These are phyloP conservation scores for Tigriopus japonicus DNA, from an alignment of 1,140 invertebrate species.

Conservation along the genomic window DNA sequence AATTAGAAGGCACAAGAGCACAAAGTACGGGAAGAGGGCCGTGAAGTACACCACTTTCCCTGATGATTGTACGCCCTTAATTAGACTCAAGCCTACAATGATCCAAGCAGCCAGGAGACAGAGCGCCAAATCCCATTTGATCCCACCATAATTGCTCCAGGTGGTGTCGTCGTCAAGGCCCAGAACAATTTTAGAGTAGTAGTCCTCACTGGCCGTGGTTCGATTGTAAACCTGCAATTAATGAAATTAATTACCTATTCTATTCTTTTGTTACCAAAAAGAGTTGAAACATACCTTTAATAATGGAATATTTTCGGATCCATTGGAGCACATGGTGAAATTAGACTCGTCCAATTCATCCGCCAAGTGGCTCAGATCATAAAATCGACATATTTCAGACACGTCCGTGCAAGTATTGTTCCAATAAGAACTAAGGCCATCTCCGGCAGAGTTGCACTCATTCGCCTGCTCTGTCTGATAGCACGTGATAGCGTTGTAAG, in stretches of 20 bases:
- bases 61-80: conserved; percentile 40
- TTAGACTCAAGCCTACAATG: conserved; percentile 35
- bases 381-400: neutral
- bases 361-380: neutral
- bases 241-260: too few species aligned
- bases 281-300: neutral
- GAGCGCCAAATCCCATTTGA: neutral
- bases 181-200: neutral
- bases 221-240: too few species aligned
- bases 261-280: too few species aligned
- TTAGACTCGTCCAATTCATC: neutral
- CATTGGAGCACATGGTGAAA: neutral
- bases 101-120: conserved; percentile 36
- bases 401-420: neutral
- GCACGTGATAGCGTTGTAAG: conserved; percentile 29
- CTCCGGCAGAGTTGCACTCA: neutral
- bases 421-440: neutral
- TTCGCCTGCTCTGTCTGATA: neutral
- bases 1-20: conserved; percentile 71
- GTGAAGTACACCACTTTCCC: conserved; percentile 39
- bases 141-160: neutral
- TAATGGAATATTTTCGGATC: neutral
- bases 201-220: conserved; percentile 2
- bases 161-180: neutral
- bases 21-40: conserved; percentile 25